Base-by-base conservation (phyloP, 2,888 invertebrate genomes). In the Oscheius sp. region DNA sequence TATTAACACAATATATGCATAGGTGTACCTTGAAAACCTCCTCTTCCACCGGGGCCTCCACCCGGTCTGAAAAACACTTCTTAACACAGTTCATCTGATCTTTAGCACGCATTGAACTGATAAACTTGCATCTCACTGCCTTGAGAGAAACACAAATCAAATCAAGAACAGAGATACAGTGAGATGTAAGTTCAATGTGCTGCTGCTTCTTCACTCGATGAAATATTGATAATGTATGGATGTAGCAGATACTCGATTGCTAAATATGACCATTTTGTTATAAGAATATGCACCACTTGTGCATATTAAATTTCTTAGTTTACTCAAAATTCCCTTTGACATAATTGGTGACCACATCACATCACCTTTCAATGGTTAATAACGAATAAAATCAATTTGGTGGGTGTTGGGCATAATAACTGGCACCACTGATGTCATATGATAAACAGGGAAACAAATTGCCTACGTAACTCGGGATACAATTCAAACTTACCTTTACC, bases 31-130 rank as follows among this genome's bases (percentile, higher is more conserved):
- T 76, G 78, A 74, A 72, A 82, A 76, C 82, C 82, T 78, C 82
- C 82, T 77, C 82, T 77, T 75, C 81, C 79, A 68, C 81, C 79
- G 61, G 79, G 81, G 74, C 79, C 78, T 73, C 79, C 81, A 53
- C 81, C 81, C 74, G 78, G 77, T 69, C 81, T 82, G 79, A 74
- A 82, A 81, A 59, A 43, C 27, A 69, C 69, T 49, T 64, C 49
- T 64, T 9, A 23, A 46, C 21, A 55, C 55, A 55, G 55, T 25
- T 55, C 55, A 23, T 55, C 35, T 35, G 35, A 9, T 9, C 35
- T 35, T 35, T 35, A 9, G 35, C 35, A 35, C 35, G 35, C 35
- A 35, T 16, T 18, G 49, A 49, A 49, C 49, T 49, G 49, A 2
- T 25, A 55, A 25, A 13, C 55, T 55, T 55, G 25, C 55, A 55